A percentile compares a stretch with the other conserved stretches of the same genome.
phyloP scores from a whole-genome alignment of 1,140 invertebrate genomes.

The Zophobas atratus region DNA sequence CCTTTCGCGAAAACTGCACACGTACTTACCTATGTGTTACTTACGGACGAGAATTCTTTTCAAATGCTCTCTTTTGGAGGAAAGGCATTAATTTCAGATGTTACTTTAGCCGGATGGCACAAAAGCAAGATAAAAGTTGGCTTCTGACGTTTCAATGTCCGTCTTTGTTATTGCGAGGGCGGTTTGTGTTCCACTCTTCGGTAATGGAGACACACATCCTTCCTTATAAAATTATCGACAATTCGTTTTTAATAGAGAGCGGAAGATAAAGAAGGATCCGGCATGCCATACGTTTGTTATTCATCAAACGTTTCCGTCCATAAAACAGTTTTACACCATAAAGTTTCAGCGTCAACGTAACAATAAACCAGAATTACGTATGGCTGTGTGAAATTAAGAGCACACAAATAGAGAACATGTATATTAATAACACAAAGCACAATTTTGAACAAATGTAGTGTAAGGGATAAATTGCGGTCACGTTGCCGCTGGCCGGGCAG shows the following conservation, averaged over 20 bases:
- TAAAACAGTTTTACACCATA: conserved; percentile 37
- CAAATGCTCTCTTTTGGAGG: conserved; percentile 19
- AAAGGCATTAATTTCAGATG: conserved; percentile 21
- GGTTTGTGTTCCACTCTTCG: conserved; percentile 19
- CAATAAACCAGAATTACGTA: conserved; percentile 38
- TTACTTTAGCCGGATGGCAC: conserved; percentile 32
- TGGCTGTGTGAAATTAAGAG: conserved; percentile 31
- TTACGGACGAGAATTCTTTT: conserved; percentile 1
- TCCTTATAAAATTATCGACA: conserved; percentile 36
- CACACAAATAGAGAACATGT: conserved; percentile 41
- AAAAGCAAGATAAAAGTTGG: conserved; percentile 42
- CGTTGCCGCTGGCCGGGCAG: conserved; percentile 31
- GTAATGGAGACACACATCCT: conserved; percentile 28
- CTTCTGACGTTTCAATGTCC: conserved; percentile 40
- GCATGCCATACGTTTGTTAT: conserved; percentile 24
- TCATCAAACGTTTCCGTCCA: conserved; percentile 27
- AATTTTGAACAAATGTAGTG: conserved; percentile 42
- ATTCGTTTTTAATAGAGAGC: conserved; percentile 23
- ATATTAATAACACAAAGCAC: conserved; percentile 43
- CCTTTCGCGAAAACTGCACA: background rate
- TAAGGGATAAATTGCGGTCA: conserved; percentile 41
- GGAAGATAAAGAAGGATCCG: background rate
- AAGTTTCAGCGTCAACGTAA: conserved; percentile 33
- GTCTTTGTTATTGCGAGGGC: conserved; percentile 40
- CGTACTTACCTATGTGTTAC: background rate